Evolutionary conservation across 1,140 invertebrate species (phyloP).

Genomic region (Scaptomyza graminum): DNA sequence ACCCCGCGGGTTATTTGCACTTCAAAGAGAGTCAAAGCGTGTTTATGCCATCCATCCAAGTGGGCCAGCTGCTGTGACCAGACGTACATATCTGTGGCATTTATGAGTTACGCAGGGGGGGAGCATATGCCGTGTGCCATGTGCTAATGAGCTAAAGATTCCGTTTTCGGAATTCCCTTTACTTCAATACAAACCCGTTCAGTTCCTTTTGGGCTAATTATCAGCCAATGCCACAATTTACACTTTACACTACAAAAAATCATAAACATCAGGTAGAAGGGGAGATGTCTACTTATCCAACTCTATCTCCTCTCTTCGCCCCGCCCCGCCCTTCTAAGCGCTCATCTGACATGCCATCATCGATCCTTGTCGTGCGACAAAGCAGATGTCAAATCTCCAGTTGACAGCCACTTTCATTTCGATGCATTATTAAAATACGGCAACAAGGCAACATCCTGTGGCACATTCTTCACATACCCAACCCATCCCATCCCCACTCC

Average conservation of each 20-base stretch:
- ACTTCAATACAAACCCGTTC: too few relatives aligned
- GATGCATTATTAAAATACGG: slow-evolving; percentile 79
- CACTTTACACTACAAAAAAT: neutral
- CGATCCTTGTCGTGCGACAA: slow-evolving; percentile 72
- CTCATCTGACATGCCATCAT: slow-evolving; percentile 60
- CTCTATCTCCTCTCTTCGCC: too few relatives aligned
- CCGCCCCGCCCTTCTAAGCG: neutral
- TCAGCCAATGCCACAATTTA: too few relatives aligned
- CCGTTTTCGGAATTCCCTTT: slow-evolving; percentile 3
- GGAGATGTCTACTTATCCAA: neutral
- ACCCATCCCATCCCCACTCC: too few relatives aligned
- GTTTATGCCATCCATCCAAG: slow-evolving; percentile 75
- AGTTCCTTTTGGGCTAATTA: slow-evolving; percentile 23
- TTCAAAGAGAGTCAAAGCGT: slow-evolving; percentile 71
- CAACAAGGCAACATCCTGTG: slow-evolving; percentile 71
- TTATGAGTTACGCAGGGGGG: slow-evolving; percentile 63
- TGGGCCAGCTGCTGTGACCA: slow-evolving; percentile 70
- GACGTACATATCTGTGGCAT: slow-evolving; percentile 71
- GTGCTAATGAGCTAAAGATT: slow-evolving; percentile 67
- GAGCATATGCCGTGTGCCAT: slow-evolving; percentile 44
- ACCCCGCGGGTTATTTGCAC: slow-evolving; percentile 81
- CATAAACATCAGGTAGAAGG: too few relatives aligned
- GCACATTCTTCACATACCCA: slow-evolving; percentile 48
- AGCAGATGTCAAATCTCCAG: slow-evolving; percentile 70
- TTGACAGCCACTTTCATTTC: slow-evolving; percentile 81